These are phyloP conservation scores for Gorsachius goisagi DNA, from an alignment of 2,113 vertebrate genomes.

Conservation along the genomic window DNA sequence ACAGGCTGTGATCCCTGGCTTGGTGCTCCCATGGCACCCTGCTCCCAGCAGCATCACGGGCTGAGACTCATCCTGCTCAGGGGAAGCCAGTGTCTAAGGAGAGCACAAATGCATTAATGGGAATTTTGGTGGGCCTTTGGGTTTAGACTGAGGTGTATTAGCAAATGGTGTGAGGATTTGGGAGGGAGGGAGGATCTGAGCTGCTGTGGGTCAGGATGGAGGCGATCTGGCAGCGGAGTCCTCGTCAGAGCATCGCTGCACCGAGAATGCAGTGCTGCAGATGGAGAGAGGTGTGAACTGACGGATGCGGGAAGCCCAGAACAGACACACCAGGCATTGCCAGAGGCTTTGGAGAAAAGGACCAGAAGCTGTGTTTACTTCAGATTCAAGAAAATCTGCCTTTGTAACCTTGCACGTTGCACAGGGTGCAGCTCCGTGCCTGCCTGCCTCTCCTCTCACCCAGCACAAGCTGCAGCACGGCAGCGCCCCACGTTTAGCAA, in stretches of 20 bases:
- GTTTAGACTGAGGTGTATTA: background rate
- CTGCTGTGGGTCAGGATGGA: background rate
- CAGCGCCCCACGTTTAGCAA: background rate
- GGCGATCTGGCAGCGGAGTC: background rate
- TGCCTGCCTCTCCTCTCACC: background rate
- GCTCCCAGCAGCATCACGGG: background rate
- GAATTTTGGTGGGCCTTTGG: background rate
- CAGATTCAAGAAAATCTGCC: background rate
- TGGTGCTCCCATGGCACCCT: background rate
- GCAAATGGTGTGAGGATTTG: rapidly evolving
- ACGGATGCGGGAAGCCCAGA: background rate
- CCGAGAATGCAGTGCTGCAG: rapidly evolving
- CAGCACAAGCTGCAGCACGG: background rate
- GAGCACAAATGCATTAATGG: rapidly evolving
- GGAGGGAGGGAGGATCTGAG: background rate
- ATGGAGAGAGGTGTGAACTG: background rate
- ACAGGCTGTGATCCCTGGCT: background rate
- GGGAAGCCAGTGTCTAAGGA: background rate
- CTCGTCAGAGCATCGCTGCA: rapidly evolving
- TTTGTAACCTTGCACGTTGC: background rate
- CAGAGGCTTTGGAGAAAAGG: background rate
- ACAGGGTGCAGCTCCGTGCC: background rate
- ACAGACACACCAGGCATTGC: background rate
- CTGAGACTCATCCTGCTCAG: background rate
- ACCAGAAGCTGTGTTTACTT: background rate